Conservation (phyloP, 2,797 vertebrate genomes). For the Sebastes goodei region DNA sequence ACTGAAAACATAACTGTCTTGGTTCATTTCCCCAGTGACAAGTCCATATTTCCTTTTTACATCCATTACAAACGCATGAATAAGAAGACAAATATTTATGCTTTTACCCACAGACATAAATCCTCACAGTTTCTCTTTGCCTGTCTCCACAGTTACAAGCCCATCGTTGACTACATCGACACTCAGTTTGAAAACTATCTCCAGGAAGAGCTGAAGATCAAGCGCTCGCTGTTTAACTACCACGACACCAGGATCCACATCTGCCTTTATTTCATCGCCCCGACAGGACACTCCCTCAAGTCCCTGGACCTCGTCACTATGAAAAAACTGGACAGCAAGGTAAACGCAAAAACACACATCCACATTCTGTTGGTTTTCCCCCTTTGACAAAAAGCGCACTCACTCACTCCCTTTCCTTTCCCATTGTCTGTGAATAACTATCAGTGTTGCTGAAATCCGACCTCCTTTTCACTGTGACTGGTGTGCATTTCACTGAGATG, state of each 20-base stretch:
- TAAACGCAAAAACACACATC: conserved; percentile 50
- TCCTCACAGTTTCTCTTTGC: conserved; percentile 9
- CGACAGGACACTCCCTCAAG: conserved; percentile 97
- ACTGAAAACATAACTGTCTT: conserved; percentile 46
- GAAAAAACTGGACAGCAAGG: conserved; percentile 99
- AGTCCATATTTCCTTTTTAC: conserved; percentile 28
- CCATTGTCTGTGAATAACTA: conserved; percentile 40
- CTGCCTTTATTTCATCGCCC: conserved; percentile 98
- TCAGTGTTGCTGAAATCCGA: conserved; percentile 41
- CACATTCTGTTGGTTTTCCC: not conserved
- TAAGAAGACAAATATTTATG: conserved; percentile 39
- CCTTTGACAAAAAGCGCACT: conserved; percentile 10
- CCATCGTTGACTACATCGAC: conserved; percentile 99
- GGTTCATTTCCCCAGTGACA: conserved; percentile 31
- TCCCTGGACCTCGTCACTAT: conserved; percentile 97
- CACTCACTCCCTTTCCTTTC: not conserved
- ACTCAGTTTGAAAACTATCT: conserved; percentile 98
- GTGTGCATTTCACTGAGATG: conserved; percentile 39
- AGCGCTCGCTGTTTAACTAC: conserved; percentile 95
- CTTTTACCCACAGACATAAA: conserved; percentile 5
- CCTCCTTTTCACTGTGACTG: conserved; percentile 10
- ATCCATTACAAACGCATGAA: conserved; percentile 32
- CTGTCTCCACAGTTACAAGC: conserved; percentile 92
- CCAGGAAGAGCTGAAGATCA: conserved; percentile 98
- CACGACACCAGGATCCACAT: conserved; percentile 97